Evolutionary conservation across 1,140 invertebrate species (phyloP), one percentile per base, ranked within the genome.

Genomic region (Drosophila repletoides): DNA sequence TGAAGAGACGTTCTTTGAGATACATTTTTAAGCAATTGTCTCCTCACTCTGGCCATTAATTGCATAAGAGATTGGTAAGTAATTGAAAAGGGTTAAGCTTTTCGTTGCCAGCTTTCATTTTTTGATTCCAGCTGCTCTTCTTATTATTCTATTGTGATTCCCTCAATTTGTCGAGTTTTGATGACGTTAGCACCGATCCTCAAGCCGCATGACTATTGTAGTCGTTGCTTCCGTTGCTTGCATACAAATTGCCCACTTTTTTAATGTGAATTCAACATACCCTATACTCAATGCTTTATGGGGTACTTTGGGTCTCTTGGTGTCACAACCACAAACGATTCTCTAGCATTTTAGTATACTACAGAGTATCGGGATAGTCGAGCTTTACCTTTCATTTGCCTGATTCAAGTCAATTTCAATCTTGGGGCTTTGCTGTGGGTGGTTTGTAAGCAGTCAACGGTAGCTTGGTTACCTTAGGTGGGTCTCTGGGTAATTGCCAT

Each of bases 211-310:
- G 22, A 14, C 17, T 31, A 38, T 43, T 26, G 6, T 52, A 31
- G 31, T 41, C 34, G 22, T 22, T 56, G 41, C 24, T 29, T 24
- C n/a, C 43, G 43, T 36, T 19, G 6, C 24, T 48, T 64, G 66
- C 59, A 69, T 69, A 69, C 66, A 51, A 69, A 69, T 69, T 49
- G 49, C 33, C 10, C 14, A n/a, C n/a, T 2, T n/a, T 5, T 63
- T 46, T 21, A 51, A 26, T 26, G 41, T 15, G 14, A 46, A 59
- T 33, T 19, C 38, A 24, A 12, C 21, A 65, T 46, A 48, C 53
- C 41, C 40, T 56, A 9, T 28, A 55, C 1, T 26, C 2, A 7
- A 21, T 2, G 0, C 4, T 17, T 19, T 9, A 1, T 26, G 5
- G 5, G 24, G 24, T 22, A 21, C 1, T n/a, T 12, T 15, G 4